phyloP scores from a whole-genome alignment of 2,113 vertebrate genomes.

The Budorcas taxicolor region DNA sequence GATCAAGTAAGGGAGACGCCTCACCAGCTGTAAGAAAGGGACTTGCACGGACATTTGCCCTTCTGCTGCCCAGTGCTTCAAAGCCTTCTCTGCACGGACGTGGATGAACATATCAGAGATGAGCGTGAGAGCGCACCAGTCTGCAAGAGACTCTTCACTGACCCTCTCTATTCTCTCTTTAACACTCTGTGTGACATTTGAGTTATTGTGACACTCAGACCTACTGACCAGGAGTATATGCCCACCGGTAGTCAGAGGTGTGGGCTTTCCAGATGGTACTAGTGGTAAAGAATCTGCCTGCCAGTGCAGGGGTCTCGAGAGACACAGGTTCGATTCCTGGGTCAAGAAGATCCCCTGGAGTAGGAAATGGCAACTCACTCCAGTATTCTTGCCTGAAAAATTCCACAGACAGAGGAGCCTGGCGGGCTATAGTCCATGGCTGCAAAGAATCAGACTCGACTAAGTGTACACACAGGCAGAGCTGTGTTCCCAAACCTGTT shows the following conservation, averaged over 20 bases:
- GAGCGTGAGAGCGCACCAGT: neutral
- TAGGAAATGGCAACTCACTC: neutral
- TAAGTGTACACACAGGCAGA: neutral
- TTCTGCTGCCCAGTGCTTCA: neutral
- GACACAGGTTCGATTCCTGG: rapidly evolving
- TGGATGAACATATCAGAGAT: neutral
- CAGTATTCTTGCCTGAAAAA: neutral
- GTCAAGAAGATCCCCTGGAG: neutral
- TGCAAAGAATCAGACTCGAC: neutral
- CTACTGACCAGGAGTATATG: neutral
- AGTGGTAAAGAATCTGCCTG: neutral
- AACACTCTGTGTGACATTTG: neutral
- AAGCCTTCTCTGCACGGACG: rapidly evolving
- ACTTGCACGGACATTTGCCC: neutral
- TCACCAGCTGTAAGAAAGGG: neutral
- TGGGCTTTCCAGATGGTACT: neutral
- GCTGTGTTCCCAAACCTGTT: neutral
- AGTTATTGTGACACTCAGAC: neutral
- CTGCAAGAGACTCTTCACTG: neutral
- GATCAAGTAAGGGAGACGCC: neutral
- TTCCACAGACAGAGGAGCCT: neutral
- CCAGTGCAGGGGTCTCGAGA: neutral
- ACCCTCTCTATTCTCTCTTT: neutral
- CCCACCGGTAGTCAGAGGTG: rapidly evolving
- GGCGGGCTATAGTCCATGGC: neutral